Evolutionary conservation across 1,140 invertebrate species (phyloP).

Genomic region (Tenebrio molitor): DNA sequence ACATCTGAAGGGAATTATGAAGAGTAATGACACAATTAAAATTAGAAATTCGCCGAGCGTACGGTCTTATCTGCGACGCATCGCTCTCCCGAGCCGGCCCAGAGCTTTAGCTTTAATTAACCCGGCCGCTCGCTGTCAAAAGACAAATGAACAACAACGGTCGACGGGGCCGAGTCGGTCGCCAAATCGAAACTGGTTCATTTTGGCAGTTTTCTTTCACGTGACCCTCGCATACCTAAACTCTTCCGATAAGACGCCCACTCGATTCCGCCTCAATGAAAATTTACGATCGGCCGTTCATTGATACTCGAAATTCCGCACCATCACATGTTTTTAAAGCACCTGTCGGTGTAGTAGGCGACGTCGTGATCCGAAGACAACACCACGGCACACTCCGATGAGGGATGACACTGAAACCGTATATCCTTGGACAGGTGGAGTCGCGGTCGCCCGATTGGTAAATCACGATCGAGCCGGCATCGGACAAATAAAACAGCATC

Average conservation of each 20-base stretch:
- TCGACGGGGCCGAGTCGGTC: too few relatives aligned
- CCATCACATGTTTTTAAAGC: slow-evolving; percentile 44
- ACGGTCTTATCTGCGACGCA: neutral
- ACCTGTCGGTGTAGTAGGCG: too few relatives aligned
- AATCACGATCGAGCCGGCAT: slow-evolving; percentile 49
- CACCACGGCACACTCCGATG: slow-evolving; percentile 21
- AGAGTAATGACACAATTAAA: neutral
- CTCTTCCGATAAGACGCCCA: neutral
- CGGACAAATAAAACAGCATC: slow-evolving; percentile 50
- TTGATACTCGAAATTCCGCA: slow-evolving; percentile 40
- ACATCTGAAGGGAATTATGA: neutral
- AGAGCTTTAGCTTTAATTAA: slow-evolving; percentile 22
- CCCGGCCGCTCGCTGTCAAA: neutral
- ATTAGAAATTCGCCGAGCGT: neutral
- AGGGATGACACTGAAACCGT: slow-evolving; percentile 40
- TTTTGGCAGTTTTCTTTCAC: too few relatives aligned
- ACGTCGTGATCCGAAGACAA: neutral
- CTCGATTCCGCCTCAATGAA: neutral
- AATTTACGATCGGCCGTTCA: neutral
- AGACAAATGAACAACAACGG: slow-evolving; percentile 15
- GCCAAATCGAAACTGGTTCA: too few relatives aligned
- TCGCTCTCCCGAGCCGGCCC: neutral
- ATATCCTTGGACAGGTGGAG: slow-evolving; percentile 32
- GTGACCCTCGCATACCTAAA: neutral
- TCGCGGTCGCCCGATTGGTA: slow-evolving; percentile 42